phyloP scores from a whole-genome alignment of 2,113 vertebrate genomes.

The Hyaena hyaena region DNA sequence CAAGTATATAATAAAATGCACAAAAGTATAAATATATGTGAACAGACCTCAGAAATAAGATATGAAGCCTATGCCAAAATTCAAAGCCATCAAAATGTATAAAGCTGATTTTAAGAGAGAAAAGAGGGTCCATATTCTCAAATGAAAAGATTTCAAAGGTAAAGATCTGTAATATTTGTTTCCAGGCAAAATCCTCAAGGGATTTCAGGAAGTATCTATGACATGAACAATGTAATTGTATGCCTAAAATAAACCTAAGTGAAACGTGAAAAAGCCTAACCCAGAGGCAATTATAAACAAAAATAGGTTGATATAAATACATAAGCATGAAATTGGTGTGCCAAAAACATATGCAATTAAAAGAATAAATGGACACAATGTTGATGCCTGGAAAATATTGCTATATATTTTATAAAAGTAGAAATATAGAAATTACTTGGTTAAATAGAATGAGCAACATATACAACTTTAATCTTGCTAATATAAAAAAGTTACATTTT shows the following conservation, averaged over 20 bases:
- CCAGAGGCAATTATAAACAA: neutral
- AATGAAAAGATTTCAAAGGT: neutral
- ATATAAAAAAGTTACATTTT: neutral
- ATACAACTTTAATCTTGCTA: neutral
- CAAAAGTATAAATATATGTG: neutral
- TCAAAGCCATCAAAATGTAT: neutral
- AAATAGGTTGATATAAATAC: neutral
- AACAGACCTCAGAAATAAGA: neutral
- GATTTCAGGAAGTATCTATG: neutral
- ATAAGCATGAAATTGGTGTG: neutral
- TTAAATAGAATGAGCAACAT: neutral
- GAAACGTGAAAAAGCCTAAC: neutral
- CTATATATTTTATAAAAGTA: neutral
- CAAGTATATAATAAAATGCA: neutral
- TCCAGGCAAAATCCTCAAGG: neutral
- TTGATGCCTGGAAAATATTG: neutral
- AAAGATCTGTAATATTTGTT: neutral
- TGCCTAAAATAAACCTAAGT: neutral
- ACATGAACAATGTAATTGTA: neutral
- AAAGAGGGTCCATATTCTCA: neutral
- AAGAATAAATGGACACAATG: neutral
- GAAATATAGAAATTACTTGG: neutral
- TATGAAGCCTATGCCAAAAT: neutral
- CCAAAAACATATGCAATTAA: neutral
- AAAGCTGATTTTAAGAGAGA: neutral